Evolutionary conservation across 1,140 invertebrate genomes (phyloP), one percentile per base, ranked within the genome.

Genomic region (Drosophila ambigua): DNA sequence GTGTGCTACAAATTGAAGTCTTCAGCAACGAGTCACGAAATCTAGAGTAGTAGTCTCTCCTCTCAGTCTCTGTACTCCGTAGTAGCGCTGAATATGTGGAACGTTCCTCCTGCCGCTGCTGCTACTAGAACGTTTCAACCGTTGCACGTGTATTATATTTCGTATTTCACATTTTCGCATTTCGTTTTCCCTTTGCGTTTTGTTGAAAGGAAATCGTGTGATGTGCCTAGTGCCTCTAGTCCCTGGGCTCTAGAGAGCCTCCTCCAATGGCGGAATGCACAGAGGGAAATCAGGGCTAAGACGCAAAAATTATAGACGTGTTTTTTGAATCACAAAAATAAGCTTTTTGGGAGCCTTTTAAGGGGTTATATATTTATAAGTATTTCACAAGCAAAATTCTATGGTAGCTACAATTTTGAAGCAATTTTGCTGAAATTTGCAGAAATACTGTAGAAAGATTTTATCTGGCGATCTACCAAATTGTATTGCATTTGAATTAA

Each of bases 1-100:
- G 72, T 69, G 53, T 62, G 49, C 61, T 72, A 72, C 83, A 88
- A 88, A 88, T 88, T 88, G 83, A 88, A 88, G 83, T 68, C 79
- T 88, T 88, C 83, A 83, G 67, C 65, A 64, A 63, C 75, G 77
- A 88, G 83, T 88, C 83, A 88, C 83, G 83, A 88, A 88, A 88
- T 88, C 83, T 88, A 77, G 83, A 88, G 83, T 88, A 88, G 83
- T 82, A 85, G 82, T 81, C 78, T 85, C 77, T 68, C 43, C 68
- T 53, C 46, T 46, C 44, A 48, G 52, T 68, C 20, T 20, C 20
- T 20, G 20, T 20, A 2, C 20, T 20, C 20, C 20, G 20, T 20
- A 20, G 62, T 44, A 63, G 53, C 59, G 55, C 79, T 75, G 76
- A 66, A 65, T 79, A 67, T 72, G 79, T 77, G 81, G 79, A 73